Conservation (phyloP, 2,113 vertebrate genomes). For the Chionomys nivalis region DNA sequence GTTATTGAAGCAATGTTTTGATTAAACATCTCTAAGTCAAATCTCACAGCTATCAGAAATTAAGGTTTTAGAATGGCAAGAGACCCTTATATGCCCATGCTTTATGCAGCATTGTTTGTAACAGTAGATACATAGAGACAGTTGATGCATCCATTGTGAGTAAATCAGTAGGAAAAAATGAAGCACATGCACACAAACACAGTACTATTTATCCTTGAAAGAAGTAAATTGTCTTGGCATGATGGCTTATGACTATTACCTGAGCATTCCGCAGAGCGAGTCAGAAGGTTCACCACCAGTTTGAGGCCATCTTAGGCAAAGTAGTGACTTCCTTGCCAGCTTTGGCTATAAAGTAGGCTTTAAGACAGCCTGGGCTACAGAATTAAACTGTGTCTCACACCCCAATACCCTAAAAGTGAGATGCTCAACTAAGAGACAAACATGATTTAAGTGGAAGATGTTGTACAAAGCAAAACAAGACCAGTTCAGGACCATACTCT, state of each 20-base stretch:
- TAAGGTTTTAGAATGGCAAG: too few species aligned
- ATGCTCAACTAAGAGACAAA: not conserved
- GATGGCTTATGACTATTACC: not conserved
- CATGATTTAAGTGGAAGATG: not conserved
- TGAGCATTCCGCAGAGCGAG: not conserved
- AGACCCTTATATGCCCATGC: too few species aligned
- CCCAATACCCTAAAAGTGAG: too few species aligned
- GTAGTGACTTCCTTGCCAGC: not conserved
- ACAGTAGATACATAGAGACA: not conserved
- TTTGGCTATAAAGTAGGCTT: not conserved
- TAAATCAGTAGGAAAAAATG: not conserved
- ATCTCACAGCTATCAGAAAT: too few species aligned
- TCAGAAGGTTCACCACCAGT: not conserved
- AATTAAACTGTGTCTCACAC: not conserved
- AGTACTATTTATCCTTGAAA: not conserved
- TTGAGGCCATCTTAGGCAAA: too few species aligned
- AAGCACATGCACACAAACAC: too few species aligned
- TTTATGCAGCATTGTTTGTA: not conserved
- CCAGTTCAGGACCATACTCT: not conserved
- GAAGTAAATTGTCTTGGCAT: not conserved
- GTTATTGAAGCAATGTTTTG: too few species aligned
- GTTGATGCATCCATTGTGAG: too few species aligned
- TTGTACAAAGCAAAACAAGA: not conserved
- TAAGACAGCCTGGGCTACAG: not conserved
- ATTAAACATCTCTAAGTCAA: too few species aligned